Evolutionary conservation across 2,888 invertebrate genomes (phyloP).

Genomic region (Cheilosia urbana): DNA sequence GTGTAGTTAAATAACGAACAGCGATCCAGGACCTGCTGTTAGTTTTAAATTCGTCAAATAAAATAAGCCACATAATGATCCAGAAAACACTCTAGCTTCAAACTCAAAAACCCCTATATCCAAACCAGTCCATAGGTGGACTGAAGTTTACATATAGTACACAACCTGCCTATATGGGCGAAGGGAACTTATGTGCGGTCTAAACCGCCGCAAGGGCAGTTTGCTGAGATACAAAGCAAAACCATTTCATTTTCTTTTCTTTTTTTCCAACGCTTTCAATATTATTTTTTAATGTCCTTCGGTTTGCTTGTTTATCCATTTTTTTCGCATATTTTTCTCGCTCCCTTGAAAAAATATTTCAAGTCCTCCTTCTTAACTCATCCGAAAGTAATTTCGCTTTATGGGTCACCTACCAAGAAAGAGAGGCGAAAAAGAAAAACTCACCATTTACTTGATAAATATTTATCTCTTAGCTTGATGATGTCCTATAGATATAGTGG

Average conservation of each 20-base stretch:
- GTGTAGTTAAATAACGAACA: too few relatives aligned
- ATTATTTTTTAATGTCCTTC: slow-evolving; percentile 30
- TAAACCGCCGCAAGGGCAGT: not conserved
- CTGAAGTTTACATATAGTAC: too few relatives aligned
- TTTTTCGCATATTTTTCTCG: not conserved
- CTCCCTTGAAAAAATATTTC: not conserved
- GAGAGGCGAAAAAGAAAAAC: slow-evolving; percentile 7
- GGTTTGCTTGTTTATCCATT: slow-evolving; percentile 5
- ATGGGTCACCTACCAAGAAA: not conserved
- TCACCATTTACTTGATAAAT: slow-evolving; percentile 60
- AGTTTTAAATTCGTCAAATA: too few relatives aligned
- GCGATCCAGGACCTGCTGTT: too few relatives aligned
- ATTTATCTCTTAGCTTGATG: slow-evolving; percentile 50
- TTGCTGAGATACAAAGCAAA: slow-evolving; percentile 32
- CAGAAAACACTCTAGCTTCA: too few relatives aligned
- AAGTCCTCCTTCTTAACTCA: slow-evolving; percentile 10
- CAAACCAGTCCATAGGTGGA: too few relatives aligned
- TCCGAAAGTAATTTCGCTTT: slow-evolving; percentile 40
- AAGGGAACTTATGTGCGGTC: too few relatives aligned
- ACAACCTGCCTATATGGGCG: too few relatives aligned
- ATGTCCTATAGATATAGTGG: slow-evolving; percentile 9
- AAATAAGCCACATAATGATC: too few relatives aligned
- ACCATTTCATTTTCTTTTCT: not conserved
- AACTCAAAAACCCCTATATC: too few relatives aligned
- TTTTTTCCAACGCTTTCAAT: not conserved